Conservation (phyloP, 2,888 invertebrate genomes). For the Dione vanillae region DNA sequence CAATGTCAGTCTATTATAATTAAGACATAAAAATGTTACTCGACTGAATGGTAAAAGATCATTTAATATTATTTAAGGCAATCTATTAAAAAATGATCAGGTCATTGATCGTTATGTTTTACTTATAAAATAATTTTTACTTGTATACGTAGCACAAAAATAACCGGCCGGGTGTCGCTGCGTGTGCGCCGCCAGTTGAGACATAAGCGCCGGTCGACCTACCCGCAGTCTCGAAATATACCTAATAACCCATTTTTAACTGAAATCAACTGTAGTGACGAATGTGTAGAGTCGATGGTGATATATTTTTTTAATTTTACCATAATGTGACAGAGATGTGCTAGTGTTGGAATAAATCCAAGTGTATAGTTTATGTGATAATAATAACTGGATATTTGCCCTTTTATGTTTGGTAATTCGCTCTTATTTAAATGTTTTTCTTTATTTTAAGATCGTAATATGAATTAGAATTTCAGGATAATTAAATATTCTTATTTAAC, state of each 20-base stretch:
- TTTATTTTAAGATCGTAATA: background rate
- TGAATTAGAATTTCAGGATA: background rate
- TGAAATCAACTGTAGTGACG: constrained; percentile 24
- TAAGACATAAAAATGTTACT: background rate
- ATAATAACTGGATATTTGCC: constrained; percentile 57
- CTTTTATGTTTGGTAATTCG: constrained; percentile 59
- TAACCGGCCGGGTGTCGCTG: constrained; percentile 78
- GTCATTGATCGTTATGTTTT: constrained; percentile 84
- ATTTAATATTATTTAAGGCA: constrained; percentile 1
- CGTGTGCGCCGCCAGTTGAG: constrained; percentile 55
- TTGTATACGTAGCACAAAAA: constrained; percentile 80
- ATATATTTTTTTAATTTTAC: constrained; percentile 50
- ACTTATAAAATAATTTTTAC: constrained; percentile 78
- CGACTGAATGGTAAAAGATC: background rate
- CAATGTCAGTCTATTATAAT: background rate
- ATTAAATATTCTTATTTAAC: too few species aligned
- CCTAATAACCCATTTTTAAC: constrained; percentile 32
- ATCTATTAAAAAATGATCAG: constrained; percentile 56
- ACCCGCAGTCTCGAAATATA: constrained; percentile 46
- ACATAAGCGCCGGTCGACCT: constrained; percentile 51
- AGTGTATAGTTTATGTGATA: constrained; percentile 64
- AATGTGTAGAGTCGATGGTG: constrained; percentile 45
- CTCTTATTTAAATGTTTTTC: background rate
- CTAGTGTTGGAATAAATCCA: constrained; percentile 67
- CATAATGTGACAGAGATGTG: constrained; percentile 55